Base-by-base conservation (phyloP, 2,113 vertebrate species). In the Cololabis saira region DNA sequence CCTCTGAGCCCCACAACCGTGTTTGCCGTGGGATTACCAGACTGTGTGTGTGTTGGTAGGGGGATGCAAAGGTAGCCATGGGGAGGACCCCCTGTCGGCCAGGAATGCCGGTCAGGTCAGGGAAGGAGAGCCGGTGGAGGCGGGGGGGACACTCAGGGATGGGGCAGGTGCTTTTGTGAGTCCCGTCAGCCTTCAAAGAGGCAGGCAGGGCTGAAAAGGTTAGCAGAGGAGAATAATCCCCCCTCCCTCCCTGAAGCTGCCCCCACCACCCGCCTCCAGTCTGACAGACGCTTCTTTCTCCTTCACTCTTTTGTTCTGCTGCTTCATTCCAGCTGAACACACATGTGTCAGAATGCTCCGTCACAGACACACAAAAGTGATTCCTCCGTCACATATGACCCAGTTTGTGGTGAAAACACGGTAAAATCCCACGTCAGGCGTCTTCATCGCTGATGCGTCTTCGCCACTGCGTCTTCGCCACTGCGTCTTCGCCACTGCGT, bases 1-100 rank as follows among this genome's bases (percentile, higher is more conserved):
- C 74, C 67, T 69, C 73, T 54, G 44, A 61, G 43, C 27, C 19
- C 30, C 24, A 48, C 44, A 90, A 80, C 82, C 91, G 73, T 95
- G 92, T 96, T 96, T 96, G 94, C 94, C 81, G 64, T 95, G 92
- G 94, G 95, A 96, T 97, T 96, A 95, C 90, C 90, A 91, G 91
- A 55, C 65, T 62, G 41, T 72, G 67, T 56, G 57, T 15, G 18
- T 59, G 69, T 15, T 13, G n/a, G 51, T 49, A 44, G 22, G 67
- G 75, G 74, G 75, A 50, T 43, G 77, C 71, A 58, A 90, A 95
- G 92, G 95, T 96, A 95, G 92, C 91, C 94, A 95, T 93, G 94
- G 95, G 92, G 92, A 92, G 92, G 93, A 89, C 94, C 92, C 92
- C 82, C 73, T 76, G 85, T 87, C 74, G 79, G 65, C 65, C 87